phyloP scores from a whole-genome alignment of 2,888 invertebrate genomes.

The Drosophila kokeensis region DNA sequence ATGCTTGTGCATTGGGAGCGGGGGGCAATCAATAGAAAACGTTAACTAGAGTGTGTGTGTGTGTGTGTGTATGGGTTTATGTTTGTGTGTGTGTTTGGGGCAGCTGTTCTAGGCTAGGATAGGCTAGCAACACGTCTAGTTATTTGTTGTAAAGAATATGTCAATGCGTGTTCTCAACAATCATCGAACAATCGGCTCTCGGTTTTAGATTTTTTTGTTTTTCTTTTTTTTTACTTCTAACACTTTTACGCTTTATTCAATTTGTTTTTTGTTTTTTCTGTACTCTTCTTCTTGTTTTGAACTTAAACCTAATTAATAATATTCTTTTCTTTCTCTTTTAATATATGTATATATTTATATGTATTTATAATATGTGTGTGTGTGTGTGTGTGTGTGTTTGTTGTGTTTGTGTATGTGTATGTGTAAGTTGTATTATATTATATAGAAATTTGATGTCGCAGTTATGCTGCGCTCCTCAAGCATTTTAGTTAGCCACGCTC shows the following conservation, averaged over 20 bases:
- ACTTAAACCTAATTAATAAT: conserved; percentile 70
- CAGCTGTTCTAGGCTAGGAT: conserved; percentile 46
- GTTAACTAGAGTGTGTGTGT: conserved; percentile 30
- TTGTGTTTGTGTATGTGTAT: conserved; percentile 24
- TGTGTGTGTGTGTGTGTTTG: conserved; percentile 30
- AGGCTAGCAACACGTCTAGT: conserved; percentile 52
- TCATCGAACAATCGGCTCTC: conserved; percentile 57
- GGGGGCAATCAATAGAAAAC: conserved; percentile 37
- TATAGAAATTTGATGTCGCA: conserved; percentile 65
- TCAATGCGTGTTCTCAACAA: conserved; percentile 62
- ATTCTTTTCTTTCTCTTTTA: conserved; percentile 63
- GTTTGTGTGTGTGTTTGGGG: conserved; percentile 31
- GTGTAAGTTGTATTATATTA: conserved; percentile 50
- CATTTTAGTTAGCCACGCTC: conserved; percentile 55
- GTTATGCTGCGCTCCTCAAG: conserved; percentile 39
- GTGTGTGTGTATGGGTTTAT: neutral
- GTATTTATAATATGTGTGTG: conserved; percentile 62
- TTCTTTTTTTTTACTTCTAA: conserved; percentile 57
- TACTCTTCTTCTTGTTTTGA: conserved; percentile 43
- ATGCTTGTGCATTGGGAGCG: conserved; percentile 48
- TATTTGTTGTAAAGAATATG: conserved; percentile 39
- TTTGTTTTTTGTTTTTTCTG: conserved; percentile 42
- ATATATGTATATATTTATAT: conserved; percentile 68
- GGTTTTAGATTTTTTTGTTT: conserved; percentile 37
- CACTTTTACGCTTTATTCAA: conserved; percentile 69